Base-by-base conservation (phyloP, 2,113 vertebrate genomes). In the Raphicerus campestris region DNA sequence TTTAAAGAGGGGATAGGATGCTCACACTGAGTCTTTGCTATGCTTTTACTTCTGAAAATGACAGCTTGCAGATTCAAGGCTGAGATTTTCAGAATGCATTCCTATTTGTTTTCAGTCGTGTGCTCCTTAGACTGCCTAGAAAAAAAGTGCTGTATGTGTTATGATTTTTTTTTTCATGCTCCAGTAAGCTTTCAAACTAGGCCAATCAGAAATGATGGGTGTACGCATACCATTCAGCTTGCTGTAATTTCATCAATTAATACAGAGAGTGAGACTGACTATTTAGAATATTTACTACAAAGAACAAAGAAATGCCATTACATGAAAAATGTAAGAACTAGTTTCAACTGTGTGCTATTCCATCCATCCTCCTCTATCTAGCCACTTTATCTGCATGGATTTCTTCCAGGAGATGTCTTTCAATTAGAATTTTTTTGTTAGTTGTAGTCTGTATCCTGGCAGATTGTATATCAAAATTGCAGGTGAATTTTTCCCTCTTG, bases 351-450 rank as follows among this genome's bases (percentile, higher is more conserved):
- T 93, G 95, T 45, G 97, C 97, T 97, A 97, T 97, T 98, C 97
- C 97, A 98, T 98, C 97, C 97, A 98, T 49, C 5, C 97, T 94
- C 61, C 96, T 96, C 98, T 98, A 98, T 98, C 98, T 98, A 96
- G 95, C 87, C 98, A 98, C 98, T 99, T 99, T 98, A 98, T 98
- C 98, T 97, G 89, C 82, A 86, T 98, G 98, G 98, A 98, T 97
- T 98, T 98, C 97, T 98, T 98, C 97, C 98, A 98, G 97, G 84
- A 99, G 95, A 98, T 98, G 98, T 98, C 97, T 99, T 98, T 98
- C 97, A 98, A 95, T 98, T 96, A 96, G 93, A 93, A 97, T 95
- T 96, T 97, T 98, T 96, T 97, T 94, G 95, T 97, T 96, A 98
- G 94, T 93, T 96, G 35, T 28, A 98, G 92, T 39, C 93, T 39